Evolutionary conservation across 2,797 vertebrate species (phyloP), one percentile per base, ranked within the genome.

Genomic region (Calcarius lapponicus): DNA sequence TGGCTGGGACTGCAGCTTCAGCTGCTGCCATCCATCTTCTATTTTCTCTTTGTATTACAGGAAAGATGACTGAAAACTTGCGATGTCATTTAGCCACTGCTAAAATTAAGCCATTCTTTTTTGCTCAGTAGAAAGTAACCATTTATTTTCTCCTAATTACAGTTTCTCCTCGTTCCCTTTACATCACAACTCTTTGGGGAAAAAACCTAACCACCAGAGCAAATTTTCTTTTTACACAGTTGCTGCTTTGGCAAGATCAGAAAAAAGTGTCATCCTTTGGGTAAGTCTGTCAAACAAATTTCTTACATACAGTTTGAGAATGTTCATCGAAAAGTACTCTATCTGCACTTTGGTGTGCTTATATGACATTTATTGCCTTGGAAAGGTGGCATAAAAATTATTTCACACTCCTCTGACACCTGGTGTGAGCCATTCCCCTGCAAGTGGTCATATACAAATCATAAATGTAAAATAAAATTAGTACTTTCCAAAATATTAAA

Each of bases 341-440:
- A 90, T 88, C 91, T 93, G 76, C 78, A 76, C 66, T 93, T 90
- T 62, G 64, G 57, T 84, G 51, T 96, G 97, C 96, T 73, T 87
- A 80, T 92, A 93, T 88, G 94, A 98, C 98, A 98, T 97, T 97
- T 93, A 97, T 94, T 93, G 89, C 88, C 60, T 94, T 93, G 57
- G 92, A 97, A 97, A 96, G 88, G 29, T 93, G 95, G 95, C 92
- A 93, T 90, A 94, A 97, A 97, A 96, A 95, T 95, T 94, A 96
- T 79, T 95, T 94, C 93, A 95, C 92, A 92, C 69, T 90, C 83
- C 90, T 96, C 87, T 94, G 89, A 93, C 69, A 92, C 82, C 80
- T 92, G 73, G 70, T 90, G 34, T 64, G 26, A 93, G 76, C 76
- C 61, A 48, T 53, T 82, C 50, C 76, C 47, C 65, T 58, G 28